Evolutionary conservation across 2,888 invertebrate genomes (phyloP).

Genomic region (Oligia latruncula): DNA sequence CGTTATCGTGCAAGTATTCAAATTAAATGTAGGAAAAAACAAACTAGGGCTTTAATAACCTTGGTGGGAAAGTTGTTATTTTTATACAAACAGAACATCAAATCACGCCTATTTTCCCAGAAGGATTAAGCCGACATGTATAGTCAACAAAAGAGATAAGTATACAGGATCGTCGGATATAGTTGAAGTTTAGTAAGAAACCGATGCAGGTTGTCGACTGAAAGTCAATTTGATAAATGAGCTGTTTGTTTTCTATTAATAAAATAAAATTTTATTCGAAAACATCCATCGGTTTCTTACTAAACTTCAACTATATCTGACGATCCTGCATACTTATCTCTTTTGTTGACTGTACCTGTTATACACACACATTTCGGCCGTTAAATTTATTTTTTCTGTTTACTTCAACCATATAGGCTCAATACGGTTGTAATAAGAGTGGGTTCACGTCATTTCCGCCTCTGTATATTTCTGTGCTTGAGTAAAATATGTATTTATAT

Average conservation of each 20-base stretch:
- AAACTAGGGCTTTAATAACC: neutral
- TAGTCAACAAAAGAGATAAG: too few species aligned
- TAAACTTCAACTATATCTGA: too few species aligned
- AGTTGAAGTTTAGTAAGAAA: too few species aligned
- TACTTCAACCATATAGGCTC: neutral
- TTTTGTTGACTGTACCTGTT: neutral
- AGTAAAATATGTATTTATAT: too few species aligned
- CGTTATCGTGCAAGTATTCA: conserved; percentile 13
- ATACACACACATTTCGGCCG: neutral
- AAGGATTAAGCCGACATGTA: neutral
- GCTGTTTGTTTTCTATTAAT: too few species aligned
- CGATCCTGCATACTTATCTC: too few species aligned
- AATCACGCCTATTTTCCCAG: neutral
- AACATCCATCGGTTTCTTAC: too few species aligned
- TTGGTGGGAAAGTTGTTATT: neutral
- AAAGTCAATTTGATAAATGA: too few species aligned
- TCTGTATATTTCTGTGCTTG: too few species aligned
- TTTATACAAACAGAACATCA: neutral
- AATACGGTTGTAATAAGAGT: neutral
- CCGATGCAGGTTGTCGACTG: too few species aligned
- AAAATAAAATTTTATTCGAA: too few species aligned
- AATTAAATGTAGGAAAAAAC: neutral
- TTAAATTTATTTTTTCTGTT: neutral
- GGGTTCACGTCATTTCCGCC: neutral
- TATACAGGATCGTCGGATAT: too few species aligned